Conservation (phyloP, 2,113 vertebrate species). For the Acrocephalus arundinaceus region DNA sequence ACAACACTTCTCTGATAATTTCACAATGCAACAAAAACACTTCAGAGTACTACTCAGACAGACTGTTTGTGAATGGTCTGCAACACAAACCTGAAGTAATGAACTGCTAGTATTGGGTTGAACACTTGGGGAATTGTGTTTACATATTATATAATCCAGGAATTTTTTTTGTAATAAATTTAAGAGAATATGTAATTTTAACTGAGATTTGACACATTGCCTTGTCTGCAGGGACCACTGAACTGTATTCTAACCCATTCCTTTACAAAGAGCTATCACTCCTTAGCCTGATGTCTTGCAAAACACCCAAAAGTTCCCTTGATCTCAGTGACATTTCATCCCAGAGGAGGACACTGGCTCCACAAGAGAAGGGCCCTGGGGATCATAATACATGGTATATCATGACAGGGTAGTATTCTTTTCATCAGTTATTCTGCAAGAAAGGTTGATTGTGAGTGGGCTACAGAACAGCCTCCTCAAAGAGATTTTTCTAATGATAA, state of each 20-base stretch:
- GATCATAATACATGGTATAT: neutral
- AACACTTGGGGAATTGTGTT: neutral
- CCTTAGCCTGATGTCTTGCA: neutral
- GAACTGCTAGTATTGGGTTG: neutral
- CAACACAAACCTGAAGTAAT: neutral
- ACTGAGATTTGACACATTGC: neutral
- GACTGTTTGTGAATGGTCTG: neutral
- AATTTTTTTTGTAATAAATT: neutral
- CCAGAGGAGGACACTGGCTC: neutral
- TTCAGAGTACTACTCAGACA: neutral
- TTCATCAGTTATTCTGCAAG: neutral
- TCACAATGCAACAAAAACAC: neutral
- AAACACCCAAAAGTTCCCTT: neutral
- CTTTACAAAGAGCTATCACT: neutral
- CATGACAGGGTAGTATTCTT: neutral
- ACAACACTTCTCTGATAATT: neutral
- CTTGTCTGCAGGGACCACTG: neutral
- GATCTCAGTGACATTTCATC: neutral
- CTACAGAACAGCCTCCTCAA: neutral
- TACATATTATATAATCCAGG: neutral
- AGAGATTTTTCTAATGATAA: neutral
- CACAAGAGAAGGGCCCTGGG: neutral
- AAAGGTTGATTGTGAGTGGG: neutral
- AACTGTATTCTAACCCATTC: neutral
- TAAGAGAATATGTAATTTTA: neutral